phyloP scores from a whole-genome alignment of 2,113 vertebrate species.

The Dromaius novaehollandiae region DNA sequence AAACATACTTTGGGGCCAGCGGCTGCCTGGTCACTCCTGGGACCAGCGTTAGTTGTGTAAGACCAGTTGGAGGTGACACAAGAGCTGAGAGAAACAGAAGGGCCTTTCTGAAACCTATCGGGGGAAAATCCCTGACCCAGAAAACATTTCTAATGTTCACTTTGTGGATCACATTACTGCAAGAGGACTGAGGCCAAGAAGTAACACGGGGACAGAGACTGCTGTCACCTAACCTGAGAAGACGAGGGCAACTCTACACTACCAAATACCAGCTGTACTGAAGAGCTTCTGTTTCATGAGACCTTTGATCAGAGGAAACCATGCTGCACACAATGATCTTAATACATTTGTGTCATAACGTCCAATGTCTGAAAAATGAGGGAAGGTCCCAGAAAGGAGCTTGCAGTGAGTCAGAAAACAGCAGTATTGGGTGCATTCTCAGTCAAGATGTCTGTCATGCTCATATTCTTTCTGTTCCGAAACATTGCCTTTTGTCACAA shows the following conservation, averaged over 20 bases:
- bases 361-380: neutral
- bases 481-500: neutral
- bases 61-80: neutral
- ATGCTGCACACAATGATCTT: accelerated
- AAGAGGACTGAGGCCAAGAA: neutral
- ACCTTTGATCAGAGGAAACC: accelerated
- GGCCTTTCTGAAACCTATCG: neutral
- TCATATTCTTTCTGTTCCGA: neutral
- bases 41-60: neutral
- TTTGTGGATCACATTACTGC: neutral
- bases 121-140: neutral
- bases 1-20: neutral
- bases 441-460: neutral
- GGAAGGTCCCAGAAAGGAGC: neutral
- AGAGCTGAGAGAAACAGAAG: neutral
- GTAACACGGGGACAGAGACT: neutral
- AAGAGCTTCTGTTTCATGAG: neutral
- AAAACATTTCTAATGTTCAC: neutral
- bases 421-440: neutral
- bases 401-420: neutral
- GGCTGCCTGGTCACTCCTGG: accelerated
- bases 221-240: neutral
- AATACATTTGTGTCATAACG: neutral
- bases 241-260: neutral
- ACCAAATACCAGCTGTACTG: neutral